Conservation (phyloP, 2,888 invertebrate genomes). For the Amblyteles armatorius region DNA sequence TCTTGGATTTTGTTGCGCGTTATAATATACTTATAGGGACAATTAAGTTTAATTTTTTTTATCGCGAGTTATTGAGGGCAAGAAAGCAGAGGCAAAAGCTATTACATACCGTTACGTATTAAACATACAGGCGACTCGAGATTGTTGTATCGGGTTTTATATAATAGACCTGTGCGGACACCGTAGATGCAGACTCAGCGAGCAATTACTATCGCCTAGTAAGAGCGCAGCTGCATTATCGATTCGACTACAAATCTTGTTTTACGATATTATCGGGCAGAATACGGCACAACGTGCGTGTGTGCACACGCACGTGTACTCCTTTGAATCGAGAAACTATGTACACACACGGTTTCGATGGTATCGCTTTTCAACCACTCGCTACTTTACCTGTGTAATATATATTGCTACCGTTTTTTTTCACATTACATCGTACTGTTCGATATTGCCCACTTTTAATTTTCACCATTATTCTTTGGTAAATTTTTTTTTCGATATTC, state of each 20-base stretch:
- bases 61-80: background rate
- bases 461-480: slow-evolving; percentile 15
- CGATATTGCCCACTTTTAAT: slow-evolving; percentile 25
- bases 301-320: slow-evolving; percentile 10
- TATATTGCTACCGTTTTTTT: slow-evolving; percentile 2
- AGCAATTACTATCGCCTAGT: slow-evolving; percentile 8
- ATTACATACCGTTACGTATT: background rate
- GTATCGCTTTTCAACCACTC: slow-evolving; percentile 34
- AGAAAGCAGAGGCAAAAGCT: background rate
- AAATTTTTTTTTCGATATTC: slow-evolving; percentile 8
- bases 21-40: background rate
- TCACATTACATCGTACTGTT: slow-evolving; percentile 38
- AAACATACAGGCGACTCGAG: background rate
- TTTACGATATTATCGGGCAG: slow-evolving; percentile 55
- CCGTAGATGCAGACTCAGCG: background rate
- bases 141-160: background rate
- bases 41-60: slow-evolving; percentile 4
- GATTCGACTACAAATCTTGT: slow-evolving; percentile 59
- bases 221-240: slow-evolving; percentile 46
- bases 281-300: slow-evolving; percentile 34
- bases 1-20: background rate
- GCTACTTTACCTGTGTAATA: background rate
- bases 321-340: slow-evolving; percentile 49
- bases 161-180: slow-evolving; percentile 11
- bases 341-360: slow-evolving; percentile 17